Conservation (phyloP, 1,140 invertebrate genomes). For the Sogatella furcifera region DNA sequence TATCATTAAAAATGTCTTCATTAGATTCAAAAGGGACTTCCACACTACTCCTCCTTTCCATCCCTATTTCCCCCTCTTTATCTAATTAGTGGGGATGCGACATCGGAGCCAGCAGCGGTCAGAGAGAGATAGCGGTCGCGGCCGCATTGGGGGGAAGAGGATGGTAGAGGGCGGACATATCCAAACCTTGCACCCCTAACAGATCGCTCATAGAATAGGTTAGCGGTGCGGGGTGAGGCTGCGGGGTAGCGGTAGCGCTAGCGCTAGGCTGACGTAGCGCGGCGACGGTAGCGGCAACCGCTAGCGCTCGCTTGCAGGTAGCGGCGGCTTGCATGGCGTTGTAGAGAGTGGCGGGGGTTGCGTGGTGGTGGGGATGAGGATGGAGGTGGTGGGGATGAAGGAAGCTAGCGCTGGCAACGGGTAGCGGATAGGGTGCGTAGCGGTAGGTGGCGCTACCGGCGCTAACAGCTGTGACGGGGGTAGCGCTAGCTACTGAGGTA, state of each 20-base stretch:
- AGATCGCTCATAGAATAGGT: slow-evolving; percentile 58
- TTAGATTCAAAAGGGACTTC: no score
- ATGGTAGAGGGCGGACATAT: slow-evolving; percentile 48
- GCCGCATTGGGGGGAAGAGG: slow-evolving; percentile 30
- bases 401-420: slow-evolving; percentile 27
- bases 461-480: slow-evolving; percentile 36
- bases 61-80: no score
- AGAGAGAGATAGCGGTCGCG: slow-evolving; percentile 45
- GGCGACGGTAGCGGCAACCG: slow-evolving; percentile 34
- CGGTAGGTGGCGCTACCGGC: slow-evolving; percentile 40
- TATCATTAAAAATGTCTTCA: no score
- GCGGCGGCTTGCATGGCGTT: slow-evolving; percentile 37
- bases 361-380: slow-evolving; percentile 9
- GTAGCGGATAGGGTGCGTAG: slow-evolving; percentile 45
- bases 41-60: no score
- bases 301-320: slow-evolving; percentile 35
- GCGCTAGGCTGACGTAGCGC: slow-evolving; percentile 28
- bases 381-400: slow-evolving; percentile 12
- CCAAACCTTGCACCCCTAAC: slow-evolving; percentile 50
- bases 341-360: slow-evolving; percentile 33
- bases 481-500: slow-evolving; percentile 28
- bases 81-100: slow-evolving; percentile 37
- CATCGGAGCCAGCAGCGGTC: slow-evolving; percentile 48
- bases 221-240: slow-evolving; percentile 38
- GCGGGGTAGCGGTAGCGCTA: slow-evolving; percentile 32